Base-by-base conservation (phyloP, 1,140 invertebrate genomes). In the Heliconius congener region DNA sequence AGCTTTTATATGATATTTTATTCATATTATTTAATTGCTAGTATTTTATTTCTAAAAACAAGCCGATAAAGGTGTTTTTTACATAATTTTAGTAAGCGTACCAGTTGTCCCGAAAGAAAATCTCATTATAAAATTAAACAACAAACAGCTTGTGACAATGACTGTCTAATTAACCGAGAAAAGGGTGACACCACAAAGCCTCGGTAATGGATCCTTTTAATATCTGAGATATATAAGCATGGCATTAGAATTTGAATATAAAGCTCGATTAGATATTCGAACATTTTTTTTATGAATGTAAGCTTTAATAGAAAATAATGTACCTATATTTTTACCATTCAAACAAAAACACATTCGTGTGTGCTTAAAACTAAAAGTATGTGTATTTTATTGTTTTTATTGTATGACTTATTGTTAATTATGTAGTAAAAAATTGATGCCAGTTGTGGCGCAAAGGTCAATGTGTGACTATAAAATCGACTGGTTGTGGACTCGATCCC, bases 141-240 rank as follows among this genome's bases (percentile, higher is more conserved):
- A 70, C 78, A 77, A 80, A 83, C 55, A 80, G 60, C 30, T 73
- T 18, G 84, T 78, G 74, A 94, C 93, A 94, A 94, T 93, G 91
- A 87, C 85, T 83, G 87, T 84, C 83, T 91, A 93, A 94, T 93
- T 92, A 94, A 94, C 85, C 87, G 88, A 87, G 87, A 87, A 88
- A 87, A 88, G 92, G 93, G 91, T 90, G 91, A 91, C 92, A 92
- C 91, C 89, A 74, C 92, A 93, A 90, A 93, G 86, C 93, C 87
- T 83, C 79, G 80, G 89, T 94, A 92, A 94, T 94, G 91, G 93
- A 94, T 94, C 88, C 86, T 71, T 94, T 91, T 92, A 94, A 94
- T 94, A 93, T 90, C 84, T 79, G 83, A 86, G 84, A 84, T 80
- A 80, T 78, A 55, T 70, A 73, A 74, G 81, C 50, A 55, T 74